These are phyloP conservation scores for Gopherus evgoodei DNA, from an alignment of 2,113 vertebrate species.

Conservation along the genomic window DNA sequence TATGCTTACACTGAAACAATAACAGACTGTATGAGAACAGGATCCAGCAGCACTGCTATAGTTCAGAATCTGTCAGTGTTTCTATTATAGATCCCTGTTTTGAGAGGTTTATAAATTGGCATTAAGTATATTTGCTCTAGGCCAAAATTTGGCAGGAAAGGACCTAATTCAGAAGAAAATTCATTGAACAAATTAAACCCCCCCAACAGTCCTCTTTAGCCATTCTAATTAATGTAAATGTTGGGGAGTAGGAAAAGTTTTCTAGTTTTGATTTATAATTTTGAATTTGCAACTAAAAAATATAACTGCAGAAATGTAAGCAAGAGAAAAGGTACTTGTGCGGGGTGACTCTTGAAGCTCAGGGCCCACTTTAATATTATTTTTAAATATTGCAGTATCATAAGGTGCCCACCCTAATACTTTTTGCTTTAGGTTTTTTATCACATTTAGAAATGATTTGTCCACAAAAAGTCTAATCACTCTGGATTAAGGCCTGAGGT, in stretches of 20 bases:
- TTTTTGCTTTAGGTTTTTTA: background rate
- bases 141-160: constrained; percentile 52
- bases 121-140: constrained; percentile 60
- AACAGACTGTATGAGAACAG: background rate
- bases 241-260: constrained; percentile 42
- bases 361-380: background rate
- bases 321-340: constrained; percentile 2
- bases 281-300: constrained; percentile 26
- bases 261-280: constrained; percentile 29
- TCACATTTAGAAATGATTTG: background rate
- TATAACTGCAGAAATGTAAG: constrained; percentile 21
- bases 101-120: constrained; percentile 32
- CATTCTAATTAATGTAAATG: constrained; percentile 54
- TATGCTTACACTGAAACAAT: background rate
- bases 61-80: background rate
- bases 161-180: constrained; percentile 62
- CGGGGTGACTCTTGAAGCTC: background rate
- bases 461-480: background rate
- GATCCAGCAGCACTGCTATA: background rate
- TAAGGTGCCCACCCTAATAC: background rate
- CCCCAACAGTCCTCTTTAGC: constrained; percentile 25
- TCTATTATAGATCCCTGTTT: constrained; percentile 14
- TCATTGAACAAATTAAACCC: constrained; percentile 64
- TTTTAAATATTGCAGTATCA: background rate
- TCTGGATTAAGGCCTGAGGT: background rate